Base-by-base conservation (phyloP, 2,113 vertebrate genomes). In the Lonchura striata region DNA sequence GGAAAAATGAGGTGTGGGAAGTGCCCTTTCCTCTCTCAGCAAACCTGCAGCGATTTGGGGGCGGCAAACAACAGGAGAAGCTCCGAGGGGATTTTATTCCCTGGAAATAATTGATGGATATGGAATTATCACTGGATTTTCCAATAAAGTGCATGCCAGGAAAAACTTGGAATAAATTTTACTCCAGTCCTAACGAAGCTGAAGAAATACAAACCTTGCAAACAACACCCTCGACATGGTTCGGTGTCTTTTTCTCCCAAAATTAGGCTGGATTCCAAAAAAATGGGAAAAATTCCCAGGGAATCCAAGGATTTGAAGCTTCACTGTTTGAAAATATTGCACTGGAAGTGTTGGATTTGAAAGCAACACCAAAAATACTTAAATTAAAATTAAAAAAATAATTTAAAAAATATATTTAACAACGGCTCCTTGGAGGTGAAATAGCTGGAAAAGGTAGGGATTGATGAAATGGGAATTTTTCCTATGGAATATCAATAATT, bases 101-200 rank as follows among this genome's bases (percentile, higher is more conserved):
- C 50, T 47, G 50, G 28, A 86, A 31, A 14, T 1, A 18, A 13
- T 1, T 7, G 16, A 35, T 28, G 63, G 49, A 27, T 17, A 27
- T 0, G 56, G n/a, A 64, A 83, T 35, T 21, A n/a, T 41, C 33
- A 57, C 11, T 4, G 25, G 23, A 33, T 28, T 64, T 89, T 50
- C 69, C 81, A 30, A 10, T 10, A 76, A 82, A 89, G 92, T 86
- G 94, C 94, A 93, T 76, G 91, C 89, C 88, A 81, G 89, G n/a
- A 63, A 76, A 56, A 70, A 65, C 54, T 41, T 4, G 46, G 64
- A 42, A 66, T 20, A 9, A 60, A 52, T 31, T 39, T 39, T 3
- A 4, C 33, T 89, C 77, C 52, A 72, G 25, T 13, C 33, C 56
- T 25, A 60, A 66, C 8, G 18, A 17, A 65, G 6, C 30, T 4